Percentiles rank a stretch among this genome's conserved stretches.
phyloP scores from a whole-genome alignment of 35 echinoderm and acorn worm species.

The Nesometra sesokonis region DNA sequence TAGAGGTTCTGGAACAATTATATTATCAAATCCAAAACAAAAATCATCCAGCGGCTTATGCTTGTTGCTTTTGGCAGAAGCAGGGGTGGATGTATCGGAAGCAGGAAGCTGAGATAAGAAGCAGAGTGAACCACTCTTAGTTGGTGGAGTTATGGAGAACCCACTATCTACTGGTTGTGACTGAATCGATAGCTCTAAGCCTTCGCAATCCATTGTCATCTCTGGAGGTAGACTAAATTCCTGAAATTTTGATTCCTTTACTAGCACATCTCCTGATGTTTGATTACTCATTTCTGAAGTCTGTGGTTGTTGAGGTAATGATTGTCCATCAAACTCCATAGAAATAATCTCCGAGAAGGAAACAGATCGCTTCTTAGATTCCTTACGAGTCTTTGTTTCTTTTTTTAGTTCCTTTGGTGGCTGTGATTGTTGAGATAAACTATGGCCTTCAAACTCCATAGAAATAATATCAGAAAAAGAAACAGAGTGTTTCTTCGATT shows the following conservation, averaged over 20 bases:
- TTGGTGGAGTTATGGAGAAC: not conserved
- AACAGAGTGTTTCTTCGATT: too few species aligned
- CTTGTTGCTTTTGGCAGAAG: not conserved
- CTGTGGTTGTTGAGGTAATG: not conserved
- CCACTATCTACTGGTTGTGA: not conserved
- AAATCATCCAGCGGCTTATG: not conserved
- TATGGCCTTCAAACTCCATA: too few species aligned
- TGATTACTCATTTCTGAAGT: not conserved
- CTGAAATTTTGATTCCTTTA: not conserved
- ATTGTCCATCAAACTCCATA: too few species aligned
- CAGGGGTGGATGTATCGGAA: not conserved
- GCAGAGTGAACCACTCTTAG: not conserved
- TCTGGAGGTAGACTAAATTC: not conserved
- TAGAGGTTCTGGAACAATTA: not conserved
- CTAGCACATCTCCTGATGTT: not conserved
- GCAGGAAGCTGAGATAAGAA: not conserved
- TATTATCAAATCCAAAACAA: not conserved
- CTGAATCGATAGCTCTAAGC: not conserved
- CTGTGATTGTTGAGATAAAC: not conserved
- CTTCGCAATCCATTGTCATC: not conserved
- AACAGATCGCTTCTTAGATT: too few species aligned
- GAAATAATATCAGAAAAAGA: too few species aligned
- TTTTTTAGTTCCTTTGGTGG: too few species aligned
- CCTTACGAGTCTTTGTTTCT: too few species aligned
- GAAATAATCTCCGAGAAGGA: too few species aligned